Evolutionary conservation across 2,113 vertebrate genomes (phyloP).

Genomic region (Pituophis catenifer): DNA sequence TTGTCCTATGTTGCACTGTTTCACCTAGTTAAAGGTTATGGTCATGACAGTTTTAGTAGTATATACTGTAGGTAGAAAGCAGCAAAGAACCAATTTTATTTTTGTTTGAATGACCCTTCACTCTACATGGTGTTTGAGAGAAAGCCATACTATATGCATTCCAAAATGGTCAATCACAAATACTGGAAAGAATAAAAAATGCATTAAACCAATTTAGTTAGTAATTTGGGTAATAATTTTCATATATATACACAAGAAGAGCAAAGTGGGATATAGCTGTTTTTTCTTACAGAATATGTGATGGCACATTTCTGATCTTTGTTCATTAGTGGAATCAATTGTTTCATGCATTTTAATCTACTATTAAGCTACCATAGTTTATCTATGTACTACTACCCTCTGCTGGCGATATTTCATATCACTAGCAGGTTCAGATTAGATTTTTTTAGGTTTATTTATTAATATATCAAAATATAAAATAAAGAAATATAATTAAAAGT

Average conservation of each 20-base stretch:
- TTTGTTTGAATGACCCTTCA: background rate
- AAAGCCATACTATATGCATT: background rate
- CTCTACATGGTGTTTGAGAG: background rate
- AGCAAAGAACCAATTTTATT: background rate
- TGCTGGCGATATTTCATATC: background rate
- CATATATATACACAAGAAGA: background rate
- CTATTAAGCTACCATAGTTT: background rate
- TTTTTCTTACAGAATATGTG: background rate
- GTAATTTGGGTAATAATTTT: background rate
- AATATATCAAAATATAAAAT: background rate
- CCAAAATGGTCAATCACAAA: background rate
- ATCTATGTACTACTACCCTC: slow-evolving; percentile 5
- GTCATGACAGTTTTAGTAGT: background rate
- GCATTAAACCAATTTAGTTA: background rate
- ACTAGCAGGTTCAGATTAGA: background rate
- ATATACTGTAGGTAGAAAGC: background rate
- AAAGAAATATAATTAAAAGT: background rate
- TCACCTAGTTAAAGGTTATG: background rate
- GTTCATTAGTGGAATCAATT: background rate
- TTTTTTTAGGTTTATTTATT: background rate
- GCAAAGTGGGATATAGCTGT: background rate
- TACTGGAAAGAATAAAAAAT: background rate
- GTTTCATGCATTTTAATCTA: background rate
- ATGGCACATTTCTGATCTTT: background rate
- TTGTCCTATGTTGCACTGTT: background rate